phyloP scores from a whole-genome alignment of 2,888 invertebrate species.

The Sthenelais limicola region DNA sequence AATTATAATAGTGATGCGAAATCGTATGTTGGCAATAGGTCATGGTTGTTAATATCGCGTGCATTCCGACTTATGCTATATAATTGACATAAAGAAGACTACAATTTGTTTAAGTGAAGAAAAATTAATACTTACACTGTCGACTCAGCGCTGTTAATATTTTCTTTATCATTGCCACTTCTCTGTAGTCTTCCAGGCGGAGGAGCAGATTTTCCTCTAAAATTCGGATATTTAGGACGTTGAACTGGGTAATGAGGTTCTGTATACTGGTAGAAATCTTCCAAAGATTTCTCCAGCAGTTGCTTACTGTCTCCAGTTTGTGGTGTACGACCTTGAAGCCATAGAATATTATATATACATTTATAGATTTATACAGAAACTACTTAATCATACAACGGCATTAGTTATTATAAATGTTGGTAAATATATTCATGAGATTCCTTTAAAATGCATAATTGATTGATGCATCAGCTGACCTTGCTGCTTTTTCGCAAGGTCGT shows the following conservation, averaged over 20 bases:
- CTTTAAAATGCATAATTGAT: neutral
- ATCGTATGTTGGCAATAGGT: too few relatives aligned
- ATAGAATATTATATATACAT: neutral
- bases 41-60: too few relatives aligned
- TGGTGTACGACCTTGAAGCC: too few relatives aligned
- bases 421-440: neutral
- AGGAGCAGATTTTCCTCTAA: constrained; percentile 42
- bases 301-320: constrained; percentile 18
- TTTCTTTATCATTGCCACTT: neutral
- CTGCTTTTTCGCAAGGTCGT: constrained; percentile 1
- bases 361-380: neutral
- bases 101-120: too few relatives aligned
- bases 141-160: neutral
- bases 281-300: constrained; percentile 57
- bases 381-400: neutral
- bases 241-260: constrained; percentile 58
- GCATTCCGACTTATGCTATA: too few relatives aligned
- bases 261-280: constrained; percentile 63
- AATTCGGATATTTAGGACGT: constrained; percentile 53
- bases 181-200: neutral
- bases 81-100: too few relatives aligned
- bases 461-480: constrained; percentile 5
- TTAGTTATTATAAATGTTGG: neutral
- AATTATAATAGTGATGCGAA: too few relatives aligned
- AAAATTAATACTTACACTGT: too few relatives aligned